Base-by-base conservation (phyloP, 1,140 invertebrate genomes). In the Belonocnema kinseyi region DNA sequence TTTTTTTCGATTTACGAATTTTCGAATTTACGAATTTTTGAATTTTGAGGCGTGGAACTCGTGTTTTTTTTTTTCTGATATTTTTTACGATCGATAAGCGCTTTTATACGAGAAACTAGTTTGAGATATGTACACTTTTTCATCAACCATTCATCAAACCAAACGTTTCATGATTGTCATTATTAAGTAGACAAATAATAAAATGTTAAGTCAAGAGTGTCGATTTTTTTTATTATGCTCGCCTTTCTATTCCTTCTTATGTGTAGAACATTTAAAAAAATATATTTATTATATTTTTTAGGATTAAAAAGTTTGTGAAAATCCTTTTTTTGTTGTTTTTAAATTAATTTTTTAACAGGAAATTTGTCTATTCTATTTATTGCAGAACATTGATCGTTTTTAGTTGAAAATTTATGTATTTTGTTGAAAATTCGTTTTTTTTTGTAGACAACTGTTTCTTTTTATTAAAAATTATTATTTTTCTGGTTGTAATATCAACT, bases 41-140 rank as follows among this genome's bases (percentile, higher is more conserved):
- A 46, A 46, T 74, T 46, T 76, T 66, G 76, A 76, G 51, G 53
- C 72, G 74, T 53, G 46, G 19, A 77, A 56, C 70, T 77, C 73
- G n/a, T n/a, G n/a, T 74, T 51, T 73, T 80, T 61, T 73, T 80
- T 61, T 56, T 73, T 77, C 77, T 77, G 40, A 77, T 72, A 80
- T 77, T 77, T 77, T 80, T 52, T 73, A 77, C 66, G 61, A 52
- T 66, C 72, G 52, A 80, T 72, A 52, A 80, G 71, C 58, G 50
- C 79, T 80, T 80, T 80, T 73, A 70, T 76, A 80, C 58, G 58
- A 61, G 16, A 80, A 77, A 80, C 54, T 73, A 80, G 76, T 61
- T 72, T 3, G 17, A 66, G 33, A 77, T 16, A 75, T 40, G 66
- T 58, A 76, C n/a, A 72, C 78, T 73, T 72, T 78, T 53, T 72